Evolutionary conservation across 2,113 vertebrate species (phyloP).

Genomic region (Dromas ardeola): DNA sequence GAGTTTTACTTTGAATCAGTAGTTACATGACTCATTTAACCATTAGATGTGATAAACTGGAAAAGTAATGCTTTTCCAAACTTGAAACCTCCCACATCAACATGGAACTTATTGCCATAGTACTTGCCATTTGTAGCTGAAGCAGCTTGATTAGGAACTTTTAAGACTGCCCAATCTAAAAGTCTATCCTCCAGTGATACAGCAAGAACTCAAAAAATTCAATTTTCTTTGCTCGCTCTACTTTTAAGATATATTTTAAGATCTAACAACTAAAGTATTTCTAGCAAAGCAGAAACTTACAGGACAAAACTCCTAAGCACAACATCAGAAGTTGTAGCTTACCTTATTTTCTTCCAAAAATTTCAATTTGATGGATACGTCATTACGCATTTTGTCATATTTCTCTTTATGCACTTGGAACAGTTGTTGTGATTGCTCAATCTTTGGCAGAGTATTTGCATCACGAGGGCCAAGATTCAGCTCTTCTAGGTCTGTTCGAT

Average conservation of each 20-base stretch:
- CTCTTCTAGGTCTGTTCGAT: conserved; percentile 96
- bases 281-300: not conserved
- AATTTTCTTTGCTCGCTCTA: not conserved
- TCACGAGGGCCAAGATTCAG: conserved; percentile 95
- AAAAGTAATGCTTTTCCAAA: not conserved
- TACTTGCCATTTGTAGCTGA: not conserved
- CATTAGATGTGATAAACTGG: not conserved
- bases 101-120: not conserved
- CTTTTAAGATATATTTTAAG: not conserved
- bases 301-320: not conserved
- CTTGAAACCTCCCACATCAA: not conserved
- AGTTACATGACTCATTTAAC: not conserved
- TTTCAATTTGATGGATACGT: conserved; percentile 93
- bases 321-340: not conserved
- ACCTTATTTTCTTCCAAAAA: conserved; percentile 99
- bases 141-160: not conserved
- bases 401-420: conserved; percentile 95
- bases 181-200: not conserved
- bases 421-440: conserved; percentile 90
- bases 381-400: conserved; percentile 93
- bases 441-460: conserved; percentile 90
- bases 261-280: not conserved
- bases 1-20: not conserved
- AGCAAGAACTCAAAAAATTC: not conserved
- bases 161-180: not conserved